Percentiles rank a stretch among this genome's conserved stretches.
These are phyloP conservation scores for Leptinotarsa undecemlineata DNA, from an alignment of 1,140 invertebrate genomes.

Conservation along the genomic window DNA sequence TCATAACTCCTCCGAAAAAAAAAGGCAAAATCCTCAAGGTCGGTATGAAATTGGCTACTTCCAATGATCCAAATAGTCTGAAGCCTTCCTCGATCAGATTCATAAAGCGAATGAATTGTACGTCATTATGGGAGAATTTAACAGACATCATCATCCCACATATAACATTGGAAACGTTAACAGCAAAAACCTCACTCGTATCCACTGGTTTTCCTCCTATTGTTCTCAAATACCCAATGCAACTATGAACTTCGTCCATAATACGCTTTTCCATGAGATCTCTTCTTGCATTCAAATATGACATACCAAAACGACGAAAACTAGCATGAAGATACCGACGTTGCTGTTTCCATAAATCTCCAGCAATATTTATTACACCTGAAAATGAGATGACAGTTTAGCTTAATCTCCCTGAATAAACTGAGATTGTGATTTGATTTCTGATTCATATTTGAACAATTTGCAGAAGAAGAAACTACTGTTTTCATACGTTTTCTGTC, in stretches of 20 bases:
- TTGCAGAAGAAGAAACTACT: no score
- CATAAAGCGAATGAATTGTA: conserved; percentile 77
- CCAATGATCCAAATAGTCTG: conserved; percentile 73
- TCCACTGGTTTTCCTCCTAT: conserved; percentile 68
- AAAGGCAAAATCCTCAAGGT: conserved; percentile 71
- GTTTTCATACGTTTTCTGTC: no score
- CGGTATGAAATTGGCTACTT: conserved; percentile 70
- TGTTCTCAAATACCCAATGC: conserved; percentile 66
- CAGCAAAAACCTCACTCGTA: conserved; percentile 72
- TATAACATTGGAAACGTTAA: conserved; percentile 88
- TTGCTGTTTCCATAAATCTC: conserved; percentile 90
- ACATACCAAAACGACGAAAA: conserved; percentile 88
- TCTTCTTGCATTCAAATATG: conserved; percentile 76
- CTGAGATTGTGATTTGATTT: no score
- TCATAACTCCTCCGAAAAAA: no score
- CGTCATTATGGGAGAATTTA: conserved; percentile 77
- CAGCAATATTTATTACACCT: conserved; percentile 91
- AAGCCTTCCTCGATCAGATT: conserved; percentile 87
- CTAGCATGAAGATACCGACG: conserved; percentile 87
- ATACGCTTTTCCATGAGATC: conserved; percentile 84
- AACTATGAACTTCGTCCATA: conserved; percentile 78
- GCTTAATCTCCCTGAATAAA: not conserved
- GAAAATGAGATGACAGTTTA: conserved; percentile 40
- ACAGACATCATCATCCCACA: conserved; percentile 89
- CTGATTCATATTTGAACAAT: no score